These are phyloP conservation scores for Dasyprocta punctata DNA, from an alignment of 2,113 vertebrate species.

Conservation along the genomic window DNA sequence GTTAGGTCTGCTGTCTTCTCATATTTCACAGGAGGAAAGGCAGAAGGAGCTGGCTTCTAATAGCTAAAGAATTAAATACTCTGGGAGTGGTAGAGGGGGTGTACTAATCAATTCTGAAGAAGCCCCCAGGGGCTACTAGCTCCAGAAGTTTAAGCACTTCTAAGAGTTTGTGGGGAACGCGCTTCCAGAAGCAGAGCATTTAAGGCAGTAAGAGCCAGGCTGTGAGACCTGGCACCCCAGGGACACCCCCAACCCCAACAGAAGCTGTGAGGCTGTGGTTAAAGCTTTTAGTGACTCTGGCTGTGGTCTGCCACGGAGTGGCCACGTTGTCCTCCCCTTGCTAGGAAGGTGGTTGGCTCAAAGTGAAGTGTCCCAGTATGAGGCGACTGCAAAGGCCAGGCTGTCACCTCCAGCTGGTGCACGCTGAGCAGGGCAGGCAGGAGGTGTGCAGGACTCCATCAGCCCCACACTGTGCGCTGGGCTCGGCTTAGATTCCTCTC, in stretches of 20 bases:
- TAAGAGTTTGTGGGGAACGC: not conserved
- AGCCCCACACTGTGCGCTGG: not conserved
- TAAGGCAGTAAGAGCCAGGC: fast-evolving
- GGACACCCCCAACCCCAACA: no score
- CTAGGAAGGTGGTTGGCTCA: not conserved
- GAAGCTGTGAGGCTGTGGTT: not conserved
- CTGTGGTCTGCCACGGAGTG: not conserved
- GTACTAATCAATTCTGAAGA: not conserved
- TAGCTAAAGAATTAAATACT: not conserved
- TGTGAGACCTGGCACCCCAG: fast-evolving
- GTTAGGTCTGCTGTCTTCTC: not conserved
- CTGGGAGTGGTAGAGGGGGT: fast-evolving
- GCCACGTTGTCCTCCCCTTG: not conserved
- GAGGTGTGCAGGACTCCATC: not conserved
- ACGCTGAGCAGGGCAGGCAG: not conserved
- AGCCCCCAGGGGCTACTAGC: not conserved
- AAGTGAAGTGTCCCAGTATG: not conserved
- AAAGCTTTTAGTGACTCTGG: slow-evolving; percentile 37
- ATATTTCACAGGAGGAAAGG: not conserved
- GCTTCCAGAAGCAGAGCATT: not conserved
- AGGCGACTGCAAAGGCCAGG: slow-evolving; percentile 54
- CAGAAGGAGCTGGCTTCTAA: not conserved
- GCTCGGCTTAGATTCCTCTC: not conserved
- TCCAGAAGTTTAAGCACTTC: not conserved
- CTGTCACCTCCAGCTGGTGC: not conserved